A percentile compares a stretch with the other conserved stretches of the same genome.
These are phyloP conservation scores for Scaptomyza graminum DNA, from an alignment of 1,140 invertebrate genomes.

Conservation along the genomic window DNA sequence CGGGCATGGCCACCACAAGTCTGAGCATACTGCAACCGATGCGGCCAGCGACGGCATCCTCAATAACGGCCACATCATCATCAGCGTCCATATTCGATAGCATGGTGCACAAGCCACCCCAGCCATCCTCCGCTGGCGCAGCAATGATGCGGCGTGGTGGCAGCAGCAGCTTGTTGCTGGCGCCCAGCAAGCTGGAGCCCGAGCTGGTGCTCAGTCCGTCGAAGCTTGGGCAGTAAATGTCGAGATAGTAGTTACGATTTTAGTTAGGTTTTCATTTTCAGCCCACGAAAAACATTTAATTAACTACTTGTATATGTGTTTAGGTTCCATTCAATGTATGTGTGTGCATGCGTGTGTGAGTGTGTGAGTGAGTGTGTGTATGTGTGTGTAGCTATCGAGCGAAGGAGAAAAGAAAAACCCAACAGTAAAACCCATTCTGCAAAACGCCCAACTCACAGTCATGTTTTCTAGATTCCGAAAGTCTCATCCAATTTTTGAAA, in stretches of 20 bases:
- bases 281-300: constrained; percentile 25
- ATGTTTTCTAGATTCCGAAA: constrained; percentile 32
- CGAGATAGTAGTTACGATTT: constrained; percentile 61
- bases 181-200: constrained; percentile 72
- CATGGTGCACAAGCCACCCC: constrained; percentile 64
- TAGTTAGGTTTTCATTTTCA: constrained; percentile 69
- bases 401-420: constrained; percentile 14
- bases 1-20: constrained; percentile 53
- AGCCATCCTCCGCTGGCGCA: constrained; percentile 66
- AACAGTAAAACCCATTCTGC: constrained; percentile 9
- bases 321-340: constrained; percentile 38
- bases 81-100: constrained; percentile 31
- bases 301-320: constrained; percentile 21
- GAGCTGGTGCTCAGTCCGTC: constrained; percentile 83
- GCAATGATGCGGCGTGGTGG: constrained; percentile 50
- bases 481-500: neutral
- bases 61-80: constrained; percentile 33
- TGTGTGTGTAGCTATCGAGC: constrained; percentile 39
- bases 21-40: constrained; percentile 68
- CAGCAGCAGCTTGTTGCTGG: constrained; percentile 32
- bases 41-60: constrained; percentile 28
- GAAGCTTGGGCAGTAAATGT: constrained; percentile 80
- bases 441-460: constrained; percentile 33
- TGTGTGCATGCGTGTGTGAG: constrained; percentile 15
- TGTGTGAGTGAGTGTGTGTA: constrained; percentile 19